Percentiles rank a stretch among this genome's conserved stretches.
Evolutionary conservation across 2,113 vertebrate species (phyloP).

Genomic region (Meriones unguiculatus): DNA sequence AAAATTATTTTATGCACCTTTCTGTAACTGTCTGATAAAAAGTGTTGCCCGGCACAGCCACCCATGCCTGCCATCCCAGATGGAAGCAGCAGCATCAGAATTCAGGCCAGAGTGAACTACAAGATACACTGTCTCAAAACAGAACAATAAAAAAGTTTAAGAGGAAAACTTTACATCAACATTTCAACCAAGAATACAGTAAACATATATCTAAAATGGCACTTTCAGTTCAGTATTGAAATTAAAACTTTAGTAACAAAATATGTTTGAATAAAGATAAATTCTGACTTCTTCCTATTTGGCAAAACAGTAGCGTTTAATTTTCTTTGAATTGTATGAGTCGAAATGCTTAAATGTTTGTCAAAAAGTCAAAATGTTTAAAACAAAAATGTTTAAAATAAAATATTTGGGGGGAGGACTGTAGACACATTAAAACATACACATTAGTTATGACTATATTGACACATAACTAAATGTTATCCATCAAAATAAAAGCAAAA

Average conservation of each 20-base stretch:
- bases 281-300: background rate
- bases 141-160: background rate
- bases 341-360: background rate
- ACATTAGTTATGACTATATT: background rate
- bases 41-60: too few species aligned
- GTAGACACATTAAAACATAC: background rate
- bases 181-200: slow-evolving; percentile 14
- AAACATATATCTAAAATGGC: background rate
- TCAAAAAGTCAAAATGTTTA: too few species aligned
- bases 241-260: background rate
- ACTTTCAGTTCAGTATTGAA: slow-evolving; percentile 23
- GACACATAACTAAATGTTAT: background rate
- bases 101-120: background rate
- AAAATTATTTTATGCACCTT: background rate
- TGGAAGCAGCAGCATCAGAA: background rate
- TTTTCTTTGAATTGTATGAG: background rate
- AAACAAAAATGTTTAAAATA: slow-evolving; percentile 35
- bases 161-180: background rate
- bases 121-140: background rate
- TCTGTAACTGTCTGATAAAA: background rate
- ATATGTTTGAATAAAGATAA: slow-evolving; percentile 29
- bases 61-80: too few species aligned
- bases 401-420: background rate
- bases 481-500: background rate
- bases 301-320: background rate